Evolutionary conservation across 1,140 invertebrate species (phyloP).

Genomic region (Drosophila sechellia): DNA sequence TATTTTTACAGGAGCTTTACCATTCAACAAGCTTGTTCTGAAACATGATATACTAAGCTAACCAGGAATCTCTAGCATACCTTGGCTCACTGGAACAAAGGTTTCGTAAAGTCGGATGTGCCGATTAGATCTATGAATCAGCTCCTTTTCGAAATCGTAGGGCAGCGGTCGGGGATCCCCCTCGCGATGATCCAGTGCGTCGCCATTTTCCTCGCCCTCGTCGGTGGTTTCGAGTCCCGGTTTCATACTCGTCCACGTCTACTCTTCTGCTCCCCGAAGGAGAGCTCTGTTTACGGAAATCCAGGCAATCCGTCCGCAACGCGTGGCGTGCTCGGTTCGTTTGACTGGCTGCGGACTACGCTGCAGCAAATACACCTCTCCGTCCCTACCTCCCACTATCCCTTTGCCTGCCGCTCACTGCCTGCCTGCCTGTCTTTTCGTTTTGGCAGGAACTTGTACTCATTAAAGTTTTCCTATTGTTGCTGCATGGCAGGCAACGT

Average conservation of each 20-base stretch:
- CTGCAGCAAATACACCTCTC: slow-evolving; percentile 57
- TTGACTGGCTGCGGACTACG: slow-evolving; percentile 40
- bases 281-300: slow-evolving; percentile 4
- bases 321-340: slow-evolving; percentile 54
- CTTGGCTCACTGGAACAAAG: slow-evolving; percentile 63
- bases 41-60: not conserved
- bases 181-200: slow-evolving; percentile 54
- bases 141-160: slow-evolving; percentile 78
- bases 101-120: slow-evolving; percentile 56
- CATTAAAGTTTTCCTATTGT: slow-evolving; percentile 76
- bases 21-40: not conserved
- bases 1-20: too few relatives aligned
- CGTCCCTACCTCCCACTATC: slow-evolving; percentile 9
- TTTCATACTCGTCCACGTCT: slow-evolving; percentile 47
- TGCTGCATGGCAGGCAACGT: slow-evolving; percentile 69
- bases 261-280: slow-evolving; percentile 6
- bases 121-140: slow-evolving; percentile 67
- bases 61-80: slow-evolving; percentile 14
- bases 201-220: slow-evolving; percentile 45
- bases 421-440: slow-evolving; percentile 43
- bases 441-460: slow-evolving; percentile 78
- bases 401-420: slow-evolving; percentile 6
- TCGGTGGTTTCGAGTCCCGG: slow-evolving; percentile 14
- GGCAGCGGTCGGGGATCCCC: slow-evolving; percentile 68
- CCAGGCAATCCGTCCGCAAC: slow-evolving; percentile 41